Base-by-base conservation (phyloP, 1,140 invertebrate species). In the Drosophila mauritiana region DNA sequence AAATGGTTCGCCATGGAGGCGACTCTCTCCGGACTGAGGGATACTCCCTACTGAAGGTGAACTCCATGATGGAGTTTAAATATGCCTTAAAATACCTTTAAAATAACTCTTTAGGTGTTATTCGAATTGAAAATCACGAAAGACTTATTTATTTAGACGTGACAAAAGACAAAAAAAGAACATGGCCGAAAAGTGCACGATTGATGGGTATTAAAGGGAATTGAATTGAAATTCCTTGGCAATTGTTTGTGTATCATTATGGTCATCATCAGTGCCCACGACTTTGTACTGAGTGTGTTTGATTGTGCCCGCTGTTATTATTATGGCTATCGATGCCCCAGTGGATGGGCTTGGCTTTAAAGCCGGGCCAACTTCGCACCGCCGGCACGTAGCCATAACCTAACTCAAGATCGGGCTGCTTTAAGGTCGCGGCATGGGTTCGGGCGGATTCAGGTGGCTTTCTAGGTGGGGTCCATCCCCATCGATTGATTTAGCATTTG, bases 201-300 rank as follows among this genome's bases (percentile, higher is more conserved):
- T 11, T 17, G 55, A 36, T 17, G 52, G 37, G 36, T 36, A 43
- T 8, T 4, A 51, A 64, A 81, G 72, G 46, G 65, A 86, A 86
- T 86, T 88, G 82, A 86, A 85, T 86, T 86, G 81, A 80, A 86
- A 88, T 86, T 85, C 69, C 83, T 78, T 67, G 83, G 69, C 82
- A 86, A 86, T 86, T 86, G 82, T 86, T 86, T 86, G 82, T 88
- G 79, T 88, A 86, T 86, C 82, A 86, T 86, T 86, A 86, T 86
- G 76, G 82, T 85, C 82, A 88, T 84, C 81, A 84, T 88, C 83
- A 81, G 75, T 69, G 67, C 37, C 67, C 67, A 69, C 64, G 67
- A 46, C 42, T 56, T 39, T 45, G 63, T 39, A 7, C 22, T 37
- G 48, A 43, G 13, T 17, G 53, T 34, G 11, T 36, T 42, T 22